phyloP scores from a whole-genome alignment of 2,888 invertebrate species.

The Lasioglossum pauxillum region DNA sequence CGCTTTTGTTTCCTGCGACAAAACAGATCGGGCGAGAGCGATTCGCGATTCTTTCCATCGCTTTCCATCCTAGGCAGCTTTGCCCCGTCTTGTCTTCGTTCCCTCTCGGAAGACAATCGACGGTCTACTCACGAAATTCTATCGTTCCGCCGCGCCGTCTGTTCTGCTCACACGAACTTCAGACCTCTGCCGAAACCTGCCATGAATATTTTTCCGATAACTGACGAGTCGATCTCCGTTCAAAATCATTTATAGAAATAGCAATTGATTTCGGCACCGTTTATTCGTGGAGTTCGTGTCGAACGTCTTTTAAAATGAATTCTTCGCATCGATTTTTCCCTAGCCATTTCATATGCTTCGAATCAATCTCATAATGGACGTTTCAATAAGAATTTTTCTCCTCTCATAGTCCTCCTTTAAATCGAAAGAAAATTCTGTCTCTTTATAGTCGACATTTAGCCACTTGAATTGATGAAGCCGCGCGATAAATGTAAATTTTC shows the following conservation, averaged over 20 bases:
- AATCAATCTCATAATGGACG: background rate
- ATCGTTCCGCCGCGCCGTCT: background rate
- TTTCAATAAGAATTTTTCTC: background rate
- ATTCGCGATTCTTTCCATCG: constrained; percentile 54
- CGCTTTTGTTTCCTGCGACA: constrained; percentile 61
- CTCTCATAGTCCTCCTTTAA: background rate
- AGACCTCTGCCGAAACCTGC: background rate
- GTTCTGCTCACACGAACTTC: background rate
- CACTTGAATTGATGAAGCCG: background rate
- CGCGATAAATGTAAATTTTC: background rate
- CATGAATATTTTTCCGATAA: background rate
- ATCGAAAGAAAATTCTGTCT: background rate
- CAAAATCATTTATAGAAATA: background rate
- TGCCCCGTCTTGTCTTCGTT: constrained; percentile 23
- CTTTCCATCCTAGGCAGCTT: constrained; percentile 38
- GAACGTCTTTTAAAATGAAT: background rate
- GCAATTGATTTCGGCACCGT: too few species aligned
- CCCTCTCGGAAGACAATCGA: background rate
- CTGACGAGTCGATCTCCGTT: background rate
- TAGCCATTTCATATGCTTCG: too few species aligned
- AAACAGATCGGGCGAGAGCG: constrained; percentile 55
- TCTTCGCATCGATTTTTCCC: background rate
- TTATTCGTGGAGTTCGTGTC: too few species aligned
- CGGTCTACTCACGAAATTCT: background rate
- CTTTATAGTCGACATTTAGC: background rate